Percentiles rank a stretch among this genome's conserved stretches.
These are phyloP conservation scores for Cacatua alba DNA, from an alignment of 2,113 vertebrate genomes.

Conservation along the genomic window DNA sequence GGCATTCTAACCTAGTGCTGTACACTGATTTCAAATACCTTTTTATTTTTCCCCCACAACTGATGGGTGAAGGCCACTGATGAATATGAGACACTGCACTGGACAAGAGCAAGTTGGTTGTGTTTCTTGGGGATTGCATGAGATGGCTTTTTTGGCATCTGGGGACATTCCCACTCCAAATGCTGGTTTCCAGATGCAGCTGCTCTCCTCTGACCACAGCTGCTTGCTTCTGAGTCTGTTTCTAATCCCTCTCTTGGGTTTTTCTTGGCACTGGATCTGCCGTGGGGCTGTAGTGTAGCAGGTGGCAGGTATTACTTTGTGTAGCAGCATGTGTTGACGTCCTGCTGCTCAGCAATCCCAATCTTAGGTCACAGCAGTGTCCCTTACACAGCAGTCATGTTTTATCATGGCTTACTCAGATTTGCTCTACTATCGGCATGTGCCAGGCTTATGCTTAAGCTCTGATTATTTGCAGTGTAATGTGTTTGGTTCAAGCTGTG, in stretches of 20 bases:
- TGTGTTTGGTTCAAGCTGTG: background rate
- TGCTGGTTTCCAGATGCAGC: background rate
- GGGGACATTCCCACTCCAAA: too few relatives aligned
- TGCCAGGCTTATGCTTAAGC: background rate
- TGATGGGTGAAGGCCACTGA: background rate
- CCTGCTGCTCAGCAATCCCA: background rate
- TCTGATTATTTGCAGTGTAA: background rate
- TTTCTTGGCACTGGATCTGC: background rate
- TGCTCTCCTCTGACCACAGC: background rate
- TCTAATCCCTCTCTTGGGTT: background rate
- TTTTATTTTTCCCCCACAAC: accelerated
- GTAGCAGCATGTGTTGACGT: background rate
- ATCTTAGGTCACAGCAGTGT: background rate
- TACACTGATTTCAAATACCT: background rate
- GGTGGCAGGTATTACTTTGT: background rate
- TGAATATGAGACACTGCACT: background rate
- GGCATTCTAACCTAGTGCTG: background rate
- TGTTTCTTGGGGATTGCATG: background rate
- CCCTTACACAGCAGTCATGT: background rate
- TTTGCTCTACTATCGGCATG: background rate
- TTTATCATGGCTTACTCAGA: background rate
- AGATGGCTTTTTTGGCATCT: background rate
- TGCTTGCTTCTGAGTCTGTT: background rate
- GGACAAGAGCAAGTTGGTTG: background rate
- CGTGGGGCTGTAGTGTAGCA: accelerated